Evolutionary conservation across 2,797 vertebrate genomes (phyloP).

Genomic region (Alfaro cultratus): DNA sequence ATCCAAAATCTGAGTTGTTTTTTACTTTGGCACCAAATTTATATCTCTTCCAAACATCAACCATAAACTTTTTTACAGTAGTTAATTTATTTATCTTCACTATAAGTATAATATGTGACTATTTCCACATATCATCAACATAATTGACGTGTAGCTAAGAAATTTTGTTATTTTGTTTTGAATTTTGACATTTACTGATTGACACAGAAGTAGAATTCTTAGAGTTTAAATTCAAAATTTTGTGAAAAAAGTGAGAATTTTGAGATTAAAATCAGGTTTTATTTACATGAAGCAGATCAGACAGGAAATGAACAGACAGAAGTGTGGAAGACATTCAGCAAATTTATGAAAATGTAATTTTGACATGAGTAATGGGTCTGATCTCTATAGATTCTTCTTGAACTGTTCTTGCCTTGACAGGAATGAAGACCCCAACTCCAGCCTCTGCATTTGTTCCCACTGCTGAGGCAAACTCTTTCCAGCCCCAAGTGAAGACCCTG

Average conservation of each 20-base stretch:
- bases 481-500: constrained; percentile 96
- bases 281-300: too few relatives aligned
- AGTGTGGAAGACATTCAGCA: too few relatives aligned
- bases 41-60: not conserved
- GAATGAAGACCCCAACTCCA: constrained; percentile 94
- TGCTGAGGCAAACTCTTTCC: constrained; percentile 94
- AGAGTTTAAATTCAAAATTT: too few relatives aligned
- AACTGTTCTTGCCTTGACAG: constrained; percentile 65
- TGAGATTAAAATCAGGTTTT: too few relatives aligned
- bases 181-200: too few relatives aligned
- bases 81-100: not conserved
- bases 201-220: too few relatives aligned
- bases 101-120: too few relatives aligned
- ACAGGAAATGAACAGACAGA: too few relatives aligned
- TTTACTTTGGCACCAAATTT: not conserved
- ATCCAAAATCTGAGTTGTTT: not conserved
- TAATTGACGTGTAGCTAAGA: too few relatives aligned
- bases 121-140: too few relatives aligned
- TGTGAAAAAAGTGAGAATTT: too few relatives aligned
- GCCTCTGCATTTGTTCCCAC: constrained; percentile 96
- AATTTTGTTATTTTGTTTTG: too few relatives aligned
- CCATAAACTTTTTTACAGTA: not conserved
- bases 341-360: not conserved
- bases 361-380: not conserved
- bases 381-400: not conserved